Conservation (phyloP, 2,113 vertebrate species). For the Scolopax mira region DNA sequence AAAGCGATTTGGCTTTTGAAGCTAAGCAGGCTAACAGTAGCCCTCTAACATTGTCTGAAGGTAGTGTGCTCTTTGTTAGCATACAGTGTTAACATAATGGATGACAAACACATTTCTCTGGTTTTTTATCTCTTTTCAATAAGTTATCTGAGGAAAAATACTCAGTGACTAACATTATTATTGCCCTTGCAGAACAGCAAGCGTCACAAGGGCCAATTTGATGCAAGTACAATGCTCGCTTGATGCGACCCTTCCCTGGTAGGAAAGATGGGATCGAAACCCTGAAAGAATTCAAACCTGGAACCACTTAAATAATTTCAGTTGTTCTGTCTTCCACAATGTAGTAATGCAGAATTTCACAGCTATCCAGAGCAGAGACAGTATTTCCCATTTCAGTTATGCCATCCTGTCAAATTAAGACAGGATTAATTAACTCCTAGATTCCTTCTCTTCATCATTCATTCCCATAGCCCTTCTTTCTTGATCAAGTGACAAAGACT, state of each 20-base stretch:
- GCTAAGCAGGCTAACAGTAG: background rate
- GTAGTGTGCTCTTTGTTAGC: background rate
- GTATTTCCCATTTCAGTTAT: background rate
- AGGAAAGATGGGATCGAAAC: background rate
- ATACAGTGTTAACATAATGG: accelerated
- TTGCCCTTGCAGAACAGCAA: background rate
- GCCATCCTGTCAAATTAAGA: background rate
- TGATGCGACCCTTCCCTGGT: background rate
- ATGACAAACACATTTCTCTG: background rate
- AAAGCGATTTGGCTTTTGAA: constrained; percentile 12
- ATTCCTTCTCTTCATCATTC: background rate
- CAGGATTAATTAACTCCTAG: background rate
- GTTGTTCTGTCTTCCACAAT: background rate
- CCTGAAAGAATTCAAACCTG: background rate
- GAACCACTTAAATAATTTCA: background rate
- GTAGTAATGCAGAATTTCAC: background rate
- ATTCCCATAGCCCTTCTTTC: background rate
- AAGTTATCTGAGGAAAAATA: background rate
- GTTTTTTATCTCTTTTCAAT: background rate
- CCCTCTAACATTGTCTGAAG: background rate
- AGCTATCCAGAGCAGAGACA: background rate
- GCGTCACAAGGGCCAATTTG: background rate
- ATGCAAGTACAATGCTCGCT: background rate
- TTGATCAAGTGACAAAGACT: background rate
- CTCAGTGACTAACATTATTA: background rate